phyloP scores from a whole-genome alignment of 2,888 invertebrate species.

The Amblyteles armatorius region DNA sequence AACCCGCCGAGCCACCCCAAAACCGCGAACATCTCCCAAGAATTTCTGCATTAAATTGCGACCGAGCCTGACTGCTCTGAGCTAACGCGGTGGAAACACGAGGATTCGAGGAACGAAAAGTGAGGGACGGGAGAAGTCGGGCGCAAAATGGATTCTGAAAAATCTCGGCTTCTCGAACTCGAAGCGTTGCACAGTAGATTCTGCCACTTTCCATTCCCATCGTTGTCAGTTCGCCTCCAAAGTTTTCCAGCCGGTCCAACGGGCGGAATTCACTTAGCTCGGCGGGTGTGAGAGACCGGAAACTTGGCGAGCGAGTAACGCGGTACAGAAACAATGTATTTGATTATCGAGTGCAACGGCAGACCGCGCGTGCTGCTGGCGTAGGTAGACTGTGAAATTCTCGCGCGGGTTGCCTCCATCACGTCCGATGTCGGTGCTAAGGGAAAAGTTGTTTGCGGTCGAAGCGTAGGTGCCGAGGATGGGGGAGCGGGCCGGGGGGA shows the following conservation, averaged over 20 bases:
- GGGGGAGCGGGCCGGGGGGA: not conserved
- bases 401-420: not conserved
- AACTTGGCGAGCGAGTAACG: not conserved
- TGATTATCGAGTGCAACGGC: slow-evolving; percentile 45
- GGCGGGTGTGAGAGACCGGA: not conserved
- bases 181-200: not conserved
- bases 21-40: no score
- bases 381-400: slow-evolving; percentile 9
- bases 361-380: not conserved
- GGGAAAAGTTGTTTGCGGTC: not conserved
- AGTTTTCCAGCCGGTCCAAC: slow-evolving; percentile 9
- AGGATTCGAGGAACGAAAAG: not conserved
- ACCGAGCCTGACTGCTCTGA: no score
- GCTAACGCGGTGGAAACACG: no score
- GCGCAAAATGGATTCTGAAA: slow-evolving; percentile 36
- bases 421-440: not conserved
- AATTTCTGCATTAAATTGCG: no score
- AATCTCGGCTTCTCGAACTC: slow-evolving; percentile 12
- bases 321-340: slow-evolving; percentile 35
- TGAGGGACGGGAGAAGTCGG: not conserved
- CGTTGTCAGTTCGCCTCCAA: not conserved
- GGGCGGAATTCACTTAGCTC: not conserved
- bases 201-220: slow-evolving; percentile 4
- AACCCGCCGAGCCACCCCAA: no score
- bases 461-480: not conserved